Conservation (phyloP, 2,888 invertebrate species). For the Chorisops tibialis region DNA sequence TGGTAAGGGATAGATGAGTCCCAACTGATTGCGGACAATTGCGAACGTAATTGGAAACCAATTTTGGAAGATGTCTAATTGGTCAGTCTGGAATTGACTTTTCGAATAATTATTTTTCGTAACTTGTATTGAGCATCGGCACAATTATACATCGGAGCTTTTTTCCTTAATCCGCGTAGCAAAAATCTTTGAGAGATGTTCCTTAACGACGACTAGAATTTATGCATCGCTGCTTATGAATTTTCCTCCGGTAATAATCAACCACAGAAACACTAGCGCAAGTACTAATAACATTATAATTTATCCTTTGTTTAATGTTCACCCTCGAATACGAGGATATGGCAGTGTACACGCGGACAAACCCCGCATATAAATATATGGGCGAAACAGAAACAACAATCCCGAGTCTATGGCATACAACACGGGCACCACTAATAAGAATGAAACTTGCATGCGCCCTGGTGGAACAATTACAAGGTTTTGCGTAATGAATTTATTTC, state of each 20-base stretch:
- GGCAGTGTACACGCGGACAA: not conserved
- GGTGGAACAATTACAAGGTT: constrained; percentile 51
- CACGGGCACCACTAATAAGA: constrained; percentile 28
- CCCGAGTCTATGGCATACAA: constrained; percentile 21
- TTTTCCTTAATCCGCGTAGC: not conserved
- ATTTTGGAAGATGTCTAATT: constrained; percentile 23
- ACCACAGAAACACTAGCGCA: constrained; percentile 7
- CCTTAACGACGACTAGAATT: not conserved
- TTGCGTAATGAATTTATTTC: constrained; percentile 52
- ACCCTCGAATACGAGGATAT: not conserved
- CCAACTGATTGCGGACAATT: constrained; percentile 15
- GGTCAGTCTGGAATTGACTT: constrained; percentile 9
- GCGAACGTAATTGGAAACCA: constrained; percentile 25
- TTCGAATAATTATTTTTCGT: no score
- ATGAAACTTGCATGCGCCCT: constrained; percentile 40
- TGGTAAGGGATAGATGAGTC: constrained; percentile 7
- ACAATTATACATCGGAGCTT: no score
- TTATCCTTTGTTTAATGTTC: constrained; percentile 29
- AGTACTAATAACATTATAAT: constrained; percentile 24
- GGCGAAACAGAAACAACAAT: not conserved
- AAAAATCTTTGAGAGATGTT: not conserved
- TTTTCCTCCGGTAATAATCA: constrained; percentile 17
- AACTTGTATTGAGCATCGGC: no score
- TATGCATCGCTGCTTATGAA: constrained; percentile 22
- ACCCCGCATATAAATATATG: not conserved